Conservation (phyloP, 2,888 invertebrate species). For the Nemapogon koenigi region DNA sequence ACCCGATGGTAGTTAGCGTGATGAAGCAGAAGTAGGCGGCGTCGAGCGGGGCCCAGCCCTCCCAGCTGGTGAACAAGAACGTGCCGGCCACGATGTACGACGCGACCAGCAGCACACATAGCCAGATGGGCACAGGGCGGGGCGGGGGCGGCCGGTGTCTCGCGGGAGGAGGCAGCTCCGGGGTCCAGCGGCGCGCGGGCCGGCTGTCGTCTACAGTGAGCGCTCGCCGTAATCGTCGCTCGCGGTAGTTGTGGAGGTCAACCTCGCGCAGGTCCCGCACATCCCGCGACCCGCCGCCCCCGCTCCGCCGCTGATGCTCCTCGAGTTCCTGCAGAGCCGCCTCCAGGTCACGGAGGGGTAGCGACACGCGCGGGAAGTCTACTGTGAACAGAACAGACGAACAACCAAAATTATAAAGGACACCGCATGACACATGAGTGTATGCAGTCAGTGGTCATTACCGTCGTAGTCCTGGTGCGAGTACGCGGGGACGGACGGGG, state of each 20-base stretch:
- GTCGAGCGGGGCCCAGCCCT: conserved; percentile 85
- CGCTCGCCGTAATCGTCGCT: conserved; percentile 37
- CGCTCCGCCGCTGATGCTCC: conserved; percentile 36
- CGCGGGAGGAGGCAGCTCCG: neutral
- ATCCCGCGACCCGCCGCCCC: conserved; percentile 42
- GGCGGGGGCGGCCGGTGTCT: conserved; percentile 26
- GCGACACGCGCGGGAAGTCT: conserved; percentile 49
- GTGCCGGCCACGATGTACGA: conserved; percentile 91
- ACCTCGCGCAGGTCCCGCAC: conserved; percentile 53
- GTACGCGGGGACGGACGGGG: neutral
- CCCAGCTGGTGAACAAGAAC: conserved; percentile 85
- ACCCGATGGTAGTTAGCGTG: conserved; percentile 91
- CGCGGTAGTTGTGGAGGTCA: conserved; percentile 56
- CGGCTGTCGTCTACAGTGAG: conserved; percentile 39
- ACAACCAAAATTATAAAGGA: neutral
- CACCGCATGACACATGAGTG: neutral
- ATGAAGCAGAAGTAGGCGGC: conserved; percentile 95
- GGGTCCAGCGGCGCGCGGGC: neutral
- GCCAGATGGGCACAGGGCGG: conserved; percentile 86
- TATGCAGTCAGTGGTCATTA: neutral
- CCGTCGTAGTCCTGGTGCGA: no score
- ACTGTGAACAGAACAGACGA: conserved; percentile 24
- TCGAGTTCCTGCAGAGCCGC: conserved; percentile 49
- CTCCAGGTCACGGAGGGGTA: conserved; percentile 50
- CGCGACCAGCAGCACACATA: conserved; percentile 86